These are phyloP conservation scores for Drosophila ohnishii DNA, from an alignment of 1,140 invertebrate species.

Conservation along the genomic window DNA sequence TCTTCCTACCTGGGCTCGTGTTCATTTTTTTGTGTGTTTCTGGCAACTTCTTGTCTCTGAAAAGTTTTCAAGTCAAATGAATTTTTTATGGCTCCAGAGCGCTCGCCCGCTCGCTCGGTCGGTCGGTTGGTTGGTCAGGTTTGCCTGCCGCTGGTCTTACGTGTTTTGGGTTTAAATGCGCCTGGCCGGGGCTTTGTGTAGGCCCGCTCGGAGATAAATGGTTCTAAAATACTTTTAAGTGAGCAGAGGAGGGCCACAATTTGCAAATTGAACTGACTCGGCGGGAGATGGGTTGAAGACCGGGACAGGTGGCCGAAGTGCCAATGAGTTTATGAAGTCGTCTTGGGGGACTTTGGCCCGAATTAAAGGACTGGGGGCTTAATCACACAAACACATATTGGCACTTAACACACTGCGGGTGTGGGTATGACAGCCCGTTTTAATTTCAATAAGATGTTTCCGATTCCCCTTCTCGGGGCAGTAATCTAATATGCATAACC, in stretches of 20 bases:
- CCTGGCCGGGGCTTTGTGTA: conserved; percentile 2
- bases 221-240: conserved; percentile 70
- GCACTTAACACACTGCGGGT: background rate
- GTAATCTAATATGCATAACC: conserved; percentile 6
- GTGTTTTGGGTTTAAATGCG: conserved; percentile 45
- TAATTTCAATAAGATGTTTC: conserved; percentile 7
- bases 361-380: background rate
- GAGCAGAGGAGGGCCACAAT: conserved; percentile 35
- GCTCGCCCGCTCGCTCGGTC: background rate
- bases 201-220: conserved; percentile 58
- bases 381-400: conserved; percentile 11
- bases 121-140: conserved; percentile 24
- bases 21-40: conserved; percentile 15
- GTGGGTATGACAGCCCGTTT: background rate
- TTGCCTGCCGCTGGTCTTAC: conserved; percentile 37
- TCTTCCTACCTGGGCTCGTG: conserved; percentile 4
- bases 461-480: background rate
- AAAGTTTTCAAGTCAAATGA: conserved; percentile 78
- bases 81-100: conserved; percentile 73
- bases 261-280: conserved; percentile 59
- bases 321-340: conserved; percentile 47
- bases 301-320: conserved; percentile 42
- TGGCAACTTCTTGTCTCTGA: conserved; percentile 39
- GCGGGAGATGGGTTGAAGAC: background rate
- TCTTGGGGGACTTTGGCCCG: background rate